A percentile compares a stretch with the other conserved stretches of the same genome.
These are phyloP conservation scores for Lasioglossum pauxillum DNA, from an alignment of 2,888 invertebrate species.

Conservation along the genomic window DNA sequence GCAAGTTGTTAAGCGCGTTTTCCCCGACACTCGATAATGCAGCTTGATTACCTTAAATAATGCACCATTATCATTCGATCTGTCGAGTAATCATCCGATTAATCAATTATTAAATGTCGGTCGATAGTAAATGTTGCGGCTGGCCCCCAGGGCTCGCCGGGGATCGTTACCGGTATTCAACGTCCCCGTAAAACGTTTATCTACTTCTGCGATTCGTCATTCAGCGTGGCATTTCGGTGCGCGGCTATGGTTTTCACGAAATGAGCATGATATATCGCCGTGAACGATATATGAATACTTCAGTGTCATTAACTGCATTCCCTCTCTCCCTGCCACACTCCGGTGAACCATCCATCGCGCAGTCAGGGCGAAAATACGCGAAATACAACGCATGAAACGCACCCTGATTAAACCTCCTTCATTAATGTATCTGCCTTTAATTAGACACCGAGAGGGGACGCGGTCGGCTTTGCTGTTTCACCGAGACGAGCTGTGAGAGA, in stretches of 20 bases:
- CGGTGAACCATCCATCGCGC: neutral
- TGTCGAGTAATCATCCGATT: conserved; percentile 75
- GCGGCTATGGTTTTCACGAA: conserved; percentile 57
- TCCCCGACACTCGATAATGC: conserved; percentile 63
- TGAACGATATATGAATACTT: conserved; percentile 59
- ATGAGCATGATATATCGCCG: conserved; percentile 60
- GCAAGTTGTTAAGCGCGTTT: conserved; percentile 56
- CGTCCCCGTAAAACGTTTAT: conserved; percentile 65
- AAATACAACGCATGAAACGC: conserved; percentile 35
- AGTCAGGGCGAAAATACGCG: conserved; percentile 25
- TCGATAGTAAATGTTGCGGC: conserved; percentile 64
- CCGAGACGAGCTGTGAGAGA: neutral
- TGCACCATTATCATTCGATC: conserved; percentile 74
- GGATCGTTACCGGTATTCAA: conserved; percentile 48
- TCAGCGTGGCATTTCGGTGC: conserved; percentile 49
- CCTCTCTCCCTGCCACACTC: neutral
- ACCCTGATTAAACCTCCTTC: conserved; percentile 23
- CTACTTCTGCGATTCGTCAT: conserved; percentile 69
- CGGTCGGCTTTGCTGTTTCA: neutral
- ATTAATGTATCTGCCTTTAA: conserved; percentile 25
- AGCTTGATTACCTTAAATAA: conserved; percentile 72
- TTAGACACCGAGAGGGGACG: neutral
- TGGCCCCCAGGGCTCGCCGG: conserved; percentile 44
- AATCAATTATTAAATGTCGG: conserved; percentile 74
- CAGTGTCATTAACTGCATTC: conserved; percentile 29